Evolutionary conservation across 2,797 vertebrate genomes (phyloP).

Genomic region (Enteromius thamalakanensis): DNA sequence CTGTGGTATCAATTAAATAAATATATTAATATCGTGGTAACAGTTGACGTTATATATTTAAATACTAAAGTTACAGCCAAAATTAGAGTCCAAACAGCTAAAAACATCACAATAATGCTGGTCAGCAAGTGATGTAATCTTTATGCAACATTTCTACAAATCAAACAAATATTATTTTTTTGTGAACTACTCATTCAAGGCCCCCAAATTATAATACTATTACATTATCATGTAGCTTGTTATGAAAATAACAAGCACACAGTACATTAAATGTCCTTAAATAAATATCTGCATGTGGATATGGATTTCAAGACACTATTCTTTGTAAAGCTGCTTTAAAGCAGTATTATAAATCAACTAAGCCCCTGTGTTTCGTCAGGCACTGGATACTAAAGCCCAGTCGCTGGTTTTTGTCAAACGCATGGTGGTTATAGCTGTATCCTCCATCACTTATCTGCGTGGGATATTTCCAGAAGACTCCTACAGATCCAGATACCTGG

Average conservation of each 20-base stretch:
- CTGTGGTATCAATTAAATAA: neutral
- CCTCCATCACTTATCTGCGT: constrained; percentile 76
- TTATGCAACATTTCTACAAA: no score
- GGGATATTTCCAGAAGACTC: constrained; percentile 79
- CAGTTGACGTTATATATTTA: neutral
- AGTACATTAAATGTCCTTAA: neutral
- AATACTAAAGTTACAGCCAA: neutral
- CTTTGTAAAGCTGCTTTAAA: neutral
- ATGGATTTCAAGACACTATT: neutral
- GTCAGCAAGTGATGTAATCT: neutral
- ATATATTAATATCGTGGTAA: neutral
- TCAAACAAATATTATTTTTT: neutral
- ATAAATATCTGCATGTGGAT: neutral
- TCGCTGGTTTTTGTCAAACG: constrained; percentile 76
- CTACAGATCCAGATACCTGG: constrained; percentile 76
- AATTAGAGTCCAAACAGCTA: neutral
- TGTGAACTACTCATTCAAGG: neutral
- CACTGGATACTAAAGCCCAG: constrained; percentile 70
- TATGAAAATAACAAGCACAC: no score
- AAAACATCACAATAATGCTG: neutral
- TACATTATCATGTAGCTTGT: neutral
- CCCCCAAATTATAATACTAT: neutral
- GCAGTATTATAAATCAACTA: constrained; percentile 63
- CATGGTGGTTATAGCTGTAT: constrained; percentile 75
- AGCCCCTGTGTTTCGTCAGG: constrained; percentile 70